Base-by-base conservation (phyloP, 2,113 vertebrate genomes). In the Symphodus melops region DNA sequence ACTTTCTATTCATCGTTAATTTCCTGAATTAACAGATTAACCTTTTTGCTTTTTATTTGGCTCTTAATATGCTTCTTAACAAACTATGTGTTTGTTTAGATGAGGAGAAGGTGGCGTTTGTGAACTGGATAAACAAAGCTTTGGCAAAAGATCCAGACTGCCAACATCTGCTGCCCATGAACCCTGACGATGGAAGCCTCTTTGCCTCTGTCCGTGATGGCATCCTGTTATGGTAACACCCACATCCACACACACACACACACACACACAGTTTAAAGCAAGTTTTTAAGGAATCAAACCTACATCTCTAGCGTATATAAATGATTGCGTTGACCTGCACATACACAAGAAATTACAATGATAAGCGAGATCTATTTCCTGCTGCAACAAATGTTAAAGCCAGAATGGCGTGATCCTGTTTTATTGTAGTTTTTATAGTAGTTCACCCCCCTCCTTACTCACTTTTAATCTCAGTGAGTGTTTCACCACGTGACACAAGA, bases 31-130 rank as follows among this genome's bases (percentile, higher is more conserved):
- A 33, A 33, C 28, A 33, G 28, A 33, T 33, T 33, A 33, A 33
- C 28, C 28, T 33, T 33, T 33, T 33, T 33, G 28, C 28, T 33
- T 33, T 4, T 33, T 33, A 33, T 33, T 33, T 33, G 28, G 28
- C 3, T 33, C 28, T 41, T 41, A 9, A 41, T 41, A 9, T 41
- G 39, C 8, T 41, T 41, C 8, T 41, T 41, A 9, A 41, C 39
- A 10, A 48, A 8, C 19, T 65, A 13, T 42, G 6, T 59, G n/a
- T 83, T 70, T 85, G 56, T 79, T 44, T 77, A 99, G 98, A 98
- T 93, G 98, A 99, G 91, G 98, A 99, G 86, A 99, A 97, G 81
- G 97, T 99, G 86, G 98, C 98, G 21, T 99, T 99, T 91, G 97
- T 96, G 59, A 97, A 98, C 88, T 99, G 98, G 98, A 95, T 99